Evolutionary conservation across 2,797 vertebrate species (phyloP).

Genomic region (Onychomys torridus): DNA sequence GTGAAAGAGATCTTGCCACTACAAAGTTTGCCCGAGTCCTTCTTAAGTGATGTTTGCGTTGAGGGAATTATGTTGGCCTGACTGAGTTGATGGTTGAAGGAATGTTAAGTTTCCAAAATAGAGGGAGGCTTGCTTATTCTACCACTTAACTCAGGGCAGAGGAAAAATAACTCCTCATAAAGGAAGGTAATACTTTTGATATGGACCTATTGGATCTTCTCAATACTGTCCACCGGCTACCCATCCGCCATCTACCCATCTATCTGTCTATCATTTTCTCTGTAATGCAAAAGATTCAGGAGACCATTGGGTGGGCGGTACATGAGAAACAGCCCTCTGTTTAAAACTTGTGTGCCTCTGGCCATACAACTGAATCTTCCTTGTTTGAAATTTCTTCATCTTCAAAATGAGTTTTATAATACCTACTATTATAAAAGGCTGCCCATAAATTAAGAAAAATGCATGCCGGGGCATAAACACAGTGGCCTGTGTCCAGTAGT

Average conservation of each 20-base stretch:
- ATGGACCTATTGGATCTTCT: neutral
- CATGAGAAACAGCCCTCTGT: neutral
- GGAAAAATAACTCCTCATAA: neutral
- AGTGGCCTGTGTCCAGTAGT: neutral
- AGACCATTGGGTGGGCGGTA: neutral
- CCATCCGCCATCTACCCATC: too few relatives aligned
- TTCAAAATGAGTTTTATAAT: neutral
- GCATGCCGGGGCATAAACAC: neutral
- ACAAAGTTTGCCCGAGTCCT: neutral
- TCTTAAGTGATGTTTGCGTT: neutral
- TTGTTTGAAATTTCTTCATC: neutral
- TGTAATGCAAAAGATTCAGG: neutral
- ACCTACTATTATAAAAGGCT: neutral
- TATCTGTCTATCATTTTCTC: neutral
- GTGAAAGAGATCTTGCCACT: neutral
- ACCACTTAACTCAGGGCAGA: neutral
- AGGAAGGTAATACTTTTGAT: neutral
- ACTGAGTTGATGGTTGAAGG: neutral
- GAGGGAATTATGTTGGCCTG: neutral
- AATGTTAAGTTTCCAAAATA: neutral
- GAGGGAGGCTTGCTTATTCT: neutral
- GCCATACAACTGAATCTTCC: neutral
- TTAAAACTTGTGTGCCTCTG: neutral
- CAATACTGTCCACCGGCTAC: too few relatives aligned
- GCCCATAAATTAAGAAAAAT: neutral